phyloP scores from a whole-genome alignment of 2,888 invertebrate genomes.

The Melieria crassipennis region DNA sequence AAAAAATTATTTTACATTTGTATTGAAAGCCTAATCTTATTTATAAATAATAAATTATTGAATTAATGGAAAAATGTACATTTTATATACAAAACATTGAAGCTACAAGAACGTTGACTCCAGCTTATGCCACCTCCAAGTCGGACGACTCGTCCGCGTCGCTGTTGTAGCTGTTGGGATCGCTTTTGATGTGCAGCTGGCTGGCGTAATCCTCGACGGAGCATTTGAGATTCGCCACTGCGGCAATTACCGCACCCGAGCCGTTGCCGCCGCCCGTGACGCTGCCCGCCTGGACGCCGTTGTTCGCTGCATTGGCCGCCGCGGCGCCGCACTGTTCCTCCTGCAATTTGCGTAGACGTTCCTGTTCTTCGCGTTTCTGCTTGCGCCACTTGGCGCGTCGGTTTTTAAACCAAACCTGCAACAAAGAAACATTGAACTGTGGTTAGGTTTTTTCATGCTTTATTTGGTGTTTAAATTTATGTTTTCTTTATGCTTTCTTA shows the following conservation, averaged over 20 bases:
- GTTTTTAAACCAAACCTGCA: constrained; percentile 97
- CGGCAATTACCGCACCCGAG: constrained; percentile 38
- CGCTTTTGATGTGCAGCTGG: constrained; percentile 61
- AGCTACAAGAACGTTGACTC: constrained; percentile 3
- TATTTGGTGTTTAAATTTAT: background rate
- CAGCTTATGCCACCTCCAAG: constrained; percentile 78
- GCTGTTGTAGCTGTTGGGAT: constrained; percentile 67
- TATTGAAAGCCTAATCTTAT: background rate
- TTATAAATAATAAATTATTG: constrained; percentile 1
- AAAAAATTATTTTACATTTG: background rate
- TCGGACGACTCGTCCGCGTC: constrained; percentile 81
- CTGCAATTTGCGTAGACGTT: constrained; percentile 82
- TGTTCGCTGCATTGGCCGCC: constrained; percentile 30
- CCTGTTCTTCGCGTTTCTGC: constrained; percentile 89
- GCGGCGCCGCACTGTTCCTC: constrained; percentile 72
- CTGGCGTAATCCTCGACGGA: constrained; percentile 57
- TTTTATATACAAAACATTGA: constrained; percentile 16
- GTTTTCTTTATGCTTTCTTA: constrained; percentile 8
- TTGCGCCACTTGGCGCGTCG: constrained; percentile 96
- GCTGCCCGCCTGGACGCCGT: constrained; percentile 68
- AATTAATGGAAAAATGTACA: constrained; percentile 15
- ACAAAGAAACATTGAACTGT: constrained; percentile 41
- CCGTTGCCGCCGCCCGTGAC: constrained; percentile 81
- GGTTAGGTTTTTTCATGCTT: constrained; percentile 6
- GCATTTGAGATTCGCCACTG: constrained; percentile 56